These are phyloP conservation scores for Andrena haemorrhoa DNA, from an alignment of 2,888 invertebrate species.

Conservation along the genomic window DNA sequence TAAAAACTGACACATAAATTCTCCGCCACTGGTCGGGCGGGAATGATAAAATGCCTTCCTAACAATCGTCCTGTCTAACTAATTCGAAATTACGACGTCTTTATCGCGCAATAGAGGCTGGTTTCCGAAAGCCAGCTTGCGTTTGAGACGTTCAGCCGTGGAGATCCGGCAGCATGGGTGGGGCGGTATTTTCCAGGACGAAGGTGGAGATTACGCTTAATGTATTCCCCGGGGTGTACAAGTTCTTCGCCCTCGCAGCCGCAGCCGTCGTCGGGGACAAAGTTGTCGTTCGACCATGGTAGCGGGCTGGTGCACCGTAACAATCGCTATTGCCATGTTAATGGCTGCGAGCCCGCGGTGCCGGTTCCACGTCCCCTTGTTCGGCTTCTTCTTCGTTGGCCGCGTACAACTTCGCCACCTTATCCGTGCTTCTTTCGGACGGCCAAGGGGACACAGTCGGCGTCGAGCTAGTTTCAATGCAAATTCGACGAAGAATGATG, in stretches of 20 bases:
- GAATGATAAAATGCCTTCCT: too few relatives aligned
- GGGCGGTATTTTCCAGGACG: constrained; percentile 48
- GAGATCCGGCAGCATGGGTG: neutral
- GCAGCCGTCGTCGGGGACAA: constrained; percentile 63
- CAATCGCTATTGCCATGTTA: constrained; percentile 72
- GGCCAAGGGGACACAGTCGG: neutral
- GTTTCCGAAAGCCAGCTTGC: neutral
- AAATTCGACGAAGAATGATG: constrained; percentile 40
- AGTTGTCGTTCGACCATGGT: constrained; percentile 63
- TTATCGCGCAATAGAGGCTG: neutral
- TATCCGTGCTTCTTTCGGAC: constrained; percentile 47
- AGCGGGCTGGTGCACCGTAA: constrained; percentile 53
- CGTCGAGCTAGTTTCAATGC: constrained; percentile 37
- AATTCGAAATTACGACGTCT: constrained; percentile 3
- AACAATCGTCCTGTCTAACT: neutral
- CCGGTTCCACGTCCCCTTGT: constrained; percentile 34
- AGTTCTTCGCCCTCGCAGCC: constrained; percentile 62
- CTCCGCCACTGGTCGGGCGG: too few relatives aligned
- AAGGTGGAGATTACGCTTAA: constrained; percentile 70
- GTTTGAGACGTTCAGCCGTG: neutral
- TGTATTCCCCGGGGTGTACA: constrained; percentile 70
- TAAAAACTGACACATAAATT: too few relatives aligned
- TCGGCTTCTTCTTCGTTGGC: constrained; percentile 53
- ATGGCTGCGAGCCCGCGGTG: constrained; percentile 47
- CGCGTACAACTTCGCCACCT: constrained; percentile 53